Evolutionary conservation across 92 coral and sea anemone species (phyloP), one percentile per base, ranked within the genome.

Genomic region (Epizoanthus scotinus): DNA sequence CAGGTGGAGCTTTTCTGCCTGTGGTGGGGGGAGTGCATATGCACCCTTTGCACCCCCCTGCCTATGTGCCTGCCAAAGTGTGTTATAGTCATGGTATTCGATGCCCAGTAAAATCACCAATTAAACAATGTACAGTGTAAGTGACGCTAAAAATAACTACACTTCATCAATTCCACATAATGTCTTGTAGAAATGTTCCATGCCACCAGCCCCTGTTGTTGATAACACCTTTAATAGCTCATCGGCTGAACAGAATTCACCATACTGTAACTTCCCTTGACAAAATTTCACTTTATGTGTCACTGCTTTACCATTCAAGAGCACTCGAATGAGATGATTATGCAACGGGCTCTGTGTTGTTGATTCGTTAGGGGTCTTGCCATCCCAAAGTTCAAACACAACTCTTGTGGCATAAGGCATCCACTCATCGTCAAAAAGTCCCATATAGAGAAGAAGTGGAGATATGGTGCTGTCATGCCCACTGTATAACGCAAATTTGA

Each of bases 361-460:
- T n/a, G 18, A 40, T 0, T 13, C 34, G 14, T 18, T 20, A 1
- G 66, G 61, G 9, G 25, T 75, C 15, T 75, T 60, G 19, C 49
- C 61, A 14, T 63, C 85, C 99, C 99, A 95, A 20, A 95, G 91
- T 83, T 95, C 99, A 85, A 95, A 87, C 8, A 87, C 98, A 2
- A 95, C 49, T 53, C 96, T 89, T 8, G 98, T 79, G 21, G 92
- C 94, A 79, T 93, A 95, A 17, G 93, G 92, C 1, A 88, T 77
- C 98, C 93, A 91, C 26, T 87, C 78, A 20, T 64, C 71, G 55
- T 85, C 84, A 52, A 86, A 88, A 18, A 91, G 84, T 6, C 96
- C 99, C 73, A 95, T 80, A 19, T 85, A 84, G 13, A 89, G 64
- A 20, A 95, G 82, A 49, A 89, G 34, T 1, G 99, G 94, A 3